phyloP scores from a whole-genome alignment of 2,797 vertebrate genomes.

The Dermochelys coriacea region DNA sequence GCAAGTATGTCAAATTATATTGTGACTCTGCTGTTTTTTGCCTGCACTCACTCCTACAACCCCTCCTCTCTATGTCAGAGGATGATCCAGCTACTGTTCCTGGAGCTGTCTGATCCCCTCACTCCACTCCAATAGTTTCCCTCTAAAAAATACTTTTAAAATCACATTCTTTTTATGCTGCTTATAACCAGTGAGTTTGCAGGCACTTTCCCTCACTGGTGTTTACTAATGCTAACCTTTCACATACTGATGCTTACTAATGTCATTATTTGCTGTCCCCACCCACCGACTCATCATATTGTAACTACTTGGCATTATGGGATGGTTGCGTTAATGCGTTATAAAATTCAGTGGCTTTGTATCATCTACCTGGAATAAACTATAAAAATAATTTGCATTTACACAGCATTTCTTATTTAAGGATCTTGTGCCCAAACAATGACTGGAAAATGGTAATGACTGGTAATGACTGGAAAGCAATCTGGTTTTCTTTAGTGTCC shows the following conservation, averaged over 20 bases:
- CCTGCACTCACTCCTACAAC: accelerated
- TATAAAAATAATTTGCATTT: background rate
- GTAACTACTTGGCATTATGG: background rate
- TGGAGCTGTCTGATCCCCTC: too few relatives aligned
- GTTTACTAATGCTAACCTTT: background rate
- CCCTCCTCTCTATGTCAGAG: background rate
- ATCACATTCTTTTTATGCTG: background rate
- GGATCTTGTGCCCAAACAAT: background rate
- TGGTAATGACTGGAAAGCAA: accelerated
- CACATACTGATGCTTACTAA: background rate
- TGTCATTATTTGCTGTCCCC: background rate
- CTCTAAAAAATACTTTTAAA: accelerated
- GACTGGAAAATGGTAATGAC: too few relatives aligned
- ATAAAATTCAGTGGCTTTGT: accelerated
- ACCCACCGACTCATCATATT: background rate
- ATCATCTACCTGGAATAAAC: background rate
- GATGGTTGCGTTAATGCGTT: background rate
- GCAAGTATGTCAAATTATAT: accelerated
- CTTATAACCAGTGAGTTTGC: background rate
- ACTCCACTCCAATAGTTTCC: background rate
- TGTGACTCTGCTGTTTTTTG: background rate
- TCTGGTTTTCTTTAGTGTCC: accelerated
- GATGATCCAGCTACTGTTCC: accelerated
- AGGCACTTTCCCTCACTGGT: background rate
- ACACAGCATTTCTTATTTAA: accelerated